Conservation (phyloP, 2,797 vertebrate species). For the Acipenser ruthenus region DNA sequence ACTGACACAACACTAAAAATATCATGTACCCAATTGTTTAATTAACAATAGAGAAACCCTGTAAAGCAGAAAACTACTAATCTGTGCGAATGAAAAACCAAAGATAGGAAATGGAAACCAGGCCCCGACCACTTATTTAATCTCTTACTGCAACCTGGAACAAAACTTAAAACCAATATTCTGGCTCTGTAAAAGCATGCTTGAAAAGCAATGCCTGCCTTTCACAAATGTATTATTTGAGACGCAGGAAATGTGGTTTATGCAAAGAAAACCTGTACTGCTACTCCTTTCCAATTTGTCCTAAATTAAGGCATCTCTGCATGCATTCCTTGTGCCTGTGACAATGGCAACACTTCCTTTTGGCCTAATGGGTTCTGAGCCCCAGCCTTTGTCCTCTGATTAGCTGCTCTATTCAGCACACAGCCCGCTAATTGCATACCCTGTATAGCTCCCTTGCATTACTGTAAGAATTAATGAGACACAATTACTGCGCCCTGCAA, state of each 20-base stretch:
- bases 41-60: too few species aligned
- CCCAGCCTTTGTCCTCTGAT: slow-evolving; percentile 90
- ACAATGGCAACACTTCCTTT: slow-evolving; percentile 84
- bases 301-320: slow-evolving; percentile 69
- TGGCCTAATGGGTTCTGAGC: slow-evolving; percentile 83
- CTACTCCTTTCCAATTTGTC: slow-evolving; percentile 49
- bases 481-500: slow-evolving; percentile 91
- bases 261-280: slow-evolving; percentile 57
- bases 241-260: slow-evolving; percentile 47
- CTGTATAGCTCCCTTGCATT: slow-evolving; percentile 87
- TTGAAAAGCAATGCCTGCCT: slow-evolving; percentile 18
- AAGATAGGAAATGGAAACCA: too few species aligned
- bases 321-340: slow-evolving; percentile 67
- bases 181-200: slow-evolving; percentile 12
- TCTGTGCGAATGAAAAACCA: too few species aligned
- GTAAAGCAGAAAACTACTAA: too few species aligned
- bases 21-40: too few species aligned
- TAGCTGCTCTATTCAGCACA: slow-evolving; percentile 88
- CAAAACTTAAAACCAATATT: too few species aligned
- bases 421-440: slow-evolving; percentile 87
- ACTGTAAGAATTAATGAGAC: slow-evolving; percentile 98
- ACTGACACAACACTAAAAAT: too few species aligned
- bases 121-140: too few species aligned
- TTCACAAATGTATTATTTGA: slow-evolving; percentile 32
- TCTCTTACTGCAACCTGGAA: too few species aligned